These are phyloP conservation scores for Aspidoscelis tigris DNA, from an alignment of 2,113 vertebrate genomes.

Conservation along the genomic window DNA sequence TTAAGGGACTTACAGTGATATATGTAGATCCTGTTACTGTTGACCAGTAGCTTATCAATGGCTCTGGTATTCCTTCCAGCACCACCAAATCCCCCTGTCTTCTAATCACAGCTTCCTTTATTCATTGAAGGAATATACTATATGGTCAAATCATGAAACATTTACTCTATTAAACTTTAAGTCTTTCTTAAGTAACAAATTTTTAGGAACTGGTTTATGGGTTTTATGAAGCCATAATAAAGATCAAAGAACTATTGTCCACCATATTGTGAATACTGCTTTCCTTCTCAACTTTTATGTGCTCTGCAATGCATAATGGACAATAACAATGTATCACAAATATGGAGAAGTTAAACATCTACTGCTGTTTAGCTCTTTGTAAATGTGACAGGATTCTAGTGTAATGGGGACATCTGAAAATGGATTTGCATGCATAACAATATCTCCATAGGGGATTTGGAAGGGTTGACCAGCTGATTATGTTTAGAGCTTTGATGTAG, in stretches of 20 bases:
- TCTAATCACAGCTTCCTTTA: conserved; percentile 3
- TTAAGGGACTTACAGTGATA: no score
- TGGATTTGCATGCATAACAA: conserved; percentile 63
- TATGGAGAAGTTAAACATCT: conserved; percentile 66
- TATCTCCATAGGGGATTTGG: conserved; percentile 47
- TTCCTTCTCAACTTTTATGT: conserved; percentile 54
- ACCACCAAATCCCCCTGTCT: neutral
- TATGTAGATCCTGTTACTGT: neutral
- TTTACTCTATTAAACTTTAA: conserved; percentile 16
- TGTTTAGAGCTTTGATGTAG: conserved; percentile 43
- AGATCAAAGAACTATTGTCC: conserved; percentile 60
- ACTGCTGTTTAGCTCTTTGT: conserved; percentile 55
- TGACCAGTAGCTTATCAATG: conserved; percentile 6
- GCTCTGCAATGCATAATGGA: conserved; percentile 57
- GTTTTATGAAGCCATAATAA: conserved; percentile 60
- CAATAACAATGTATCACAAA: conserved; percentile 64
- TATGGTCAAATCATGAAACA: conserved; percentile 19
- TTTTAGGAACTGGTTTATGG: conserved; percentile 30
- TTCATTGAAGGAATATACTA: accelerated
- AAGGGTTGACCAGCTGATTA: conserved; percentile 41
- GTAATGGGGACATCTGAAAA: conserved; percentile 64
- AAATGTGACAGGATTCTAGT: conserved; percentile 57
- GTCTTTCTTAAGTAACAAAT: neutral
- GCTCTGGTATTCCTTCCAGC: conserved; percentile 16
- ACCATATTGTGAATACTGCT: conserved; percentile 58